These are phyloP conservation scores for Phyto melanocephala DNA, from an alignment of 2,888 invertebrate species.

Conservation along the genomic window DNA sequence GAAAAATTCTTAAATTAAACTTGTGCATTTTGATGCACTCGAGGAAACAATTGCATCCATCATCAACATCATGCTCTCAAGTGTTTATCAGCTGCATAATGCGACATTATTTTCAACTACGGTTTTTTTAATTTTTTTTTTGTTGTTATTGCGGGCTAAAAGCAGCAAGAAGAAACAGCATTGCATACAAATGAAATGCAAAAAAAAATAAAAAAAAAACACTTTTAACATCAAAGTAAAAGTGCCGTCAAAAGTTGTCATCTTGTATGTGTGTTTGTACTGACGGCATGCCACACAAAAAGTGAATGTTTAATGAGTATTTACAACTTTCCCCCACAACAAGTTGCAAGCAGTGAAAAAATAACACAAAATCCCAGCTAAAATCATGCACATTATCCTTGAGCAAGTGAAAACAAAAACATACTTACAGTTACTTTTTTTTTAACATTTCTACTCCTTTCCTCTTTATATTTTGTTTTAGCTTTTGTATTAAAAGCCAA, in stretches of 20 bases:
- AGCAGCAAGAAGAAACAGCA: background rate
- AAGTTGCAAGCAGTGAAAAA: constrained; percentile 40
- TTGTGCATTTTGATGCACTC: constrained; percentile 45
- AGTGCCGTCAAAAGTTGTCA: constrained; percentile 60
- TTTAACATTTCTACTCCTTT: background rate
- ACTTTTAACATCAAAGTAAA: constrained; percentile 64
- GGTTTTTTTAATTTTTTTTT: background rate
- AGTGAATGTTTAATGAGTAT: constrained; percentile 65
- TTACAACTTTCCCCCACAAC: constrained; percentile 61
- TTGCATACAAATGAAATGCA: constrained; percentile 17
- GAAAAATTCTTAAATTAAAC: background rate
- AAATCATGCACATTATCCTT: constrained; percentile 53
- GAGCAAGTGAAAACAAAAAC: constrained; percentile 57
- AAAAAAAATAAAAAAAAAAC: constrained; percentile 49
- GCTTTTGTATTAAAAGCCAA: constrained; percentile 64
- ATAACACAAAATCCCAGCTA: constrained; percentile 34
- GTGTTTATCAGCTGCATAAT: constrained; percentile 64
- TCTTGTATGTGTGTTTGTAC: constrained; percentile 1
- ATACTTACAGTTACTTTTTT: constrained; percentile 53
- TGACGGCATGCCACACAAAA: constrained; percentile 43
- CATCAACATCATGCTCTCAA: constrained; percentile 44
- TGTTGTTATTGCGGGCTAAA: constrained; percentile 2
- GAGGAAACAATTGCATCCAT: constrained; percentile 14
- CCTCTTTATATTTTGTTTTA: background rate
- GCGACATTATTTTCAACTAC: constrained; percentile 47